These are phyloP conservation scores for Artemia sinica DNA, from an alignment of 2,888 invertebrate species.

Conservation along the genomic window DNA sequence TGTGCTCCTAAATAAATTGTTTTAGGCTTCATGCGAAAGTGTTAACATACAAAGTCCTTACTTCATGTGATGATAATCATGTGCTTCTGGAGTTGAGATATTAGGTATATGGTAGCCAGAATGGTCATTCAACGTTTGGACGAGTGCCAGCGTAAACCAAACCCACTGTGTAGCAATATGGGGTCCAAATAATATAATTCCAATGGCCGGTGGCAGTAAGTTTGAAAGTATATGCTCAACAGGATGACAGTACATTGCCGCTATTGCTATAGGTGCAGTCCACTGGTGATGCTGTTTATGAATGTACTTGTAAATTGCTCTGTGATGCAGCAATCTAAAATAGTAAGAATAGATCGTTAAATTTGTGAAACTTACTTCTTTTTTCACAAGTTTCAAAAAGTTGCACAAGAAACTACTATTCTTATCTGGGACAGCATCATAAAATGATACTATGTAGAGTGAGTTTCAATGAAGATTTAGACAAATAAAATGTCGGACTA, in stretches of 20 bases:
- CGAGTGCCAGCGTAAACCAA: slow-evolving; percentile 59
- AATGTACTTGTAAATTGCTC: slow-evolving; percentile 54
- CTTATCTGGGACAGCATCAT: too few relatives aligned
- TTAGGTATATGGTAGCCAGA: slow-evolving; percentile 71
- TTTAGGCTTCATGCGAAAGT: too few relatives aligned
- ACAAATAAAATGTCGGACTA: too few relatives aligned
- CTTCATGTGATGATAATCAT: slow-evolving; percentile 74
- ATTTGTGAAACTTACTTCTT: too few relatives aligned
- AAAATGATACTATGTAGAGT: too few relatives aligned
- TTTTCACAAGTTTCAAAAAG: too few relatives aligned
- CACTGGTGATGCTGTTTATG: slow-evolving; percentile 76
- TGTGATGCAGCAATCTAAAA: slow-evolving; percentile 50
- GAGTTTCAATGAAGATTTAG: too few relatives aligned
- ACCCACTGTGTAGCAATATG: slow-evolving; percentile 55
- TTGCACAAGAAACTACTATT: too few relatives aligned
- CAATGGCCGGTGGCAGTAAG: slow-evolving; percentile 49
- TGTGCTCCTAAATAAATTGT: too few relatives aligned
- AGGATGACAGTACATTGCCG: slow-evolving; percentile 62
- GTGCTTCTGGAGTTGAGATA: slow-evolving; percentile 65
- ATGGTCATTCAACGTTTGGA: slow-evolving; percentile 61
- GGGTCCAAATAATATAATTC: slow-evolving; percentile 42
- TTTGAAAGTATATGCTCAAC: slow-evolving; percentile 56
- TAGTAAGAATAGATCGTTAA: too few relatives aligned
- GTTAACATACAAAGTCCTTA: slow-evolving; percentile 32
- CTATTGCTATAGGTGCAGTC: slow-evolving; percentile 69